Percentiles rank a stretch among this genome's conserved stretches.
Conservation (phyloP, 2,797 vertebrate genomes). For the Varecia variegata region DNA sequence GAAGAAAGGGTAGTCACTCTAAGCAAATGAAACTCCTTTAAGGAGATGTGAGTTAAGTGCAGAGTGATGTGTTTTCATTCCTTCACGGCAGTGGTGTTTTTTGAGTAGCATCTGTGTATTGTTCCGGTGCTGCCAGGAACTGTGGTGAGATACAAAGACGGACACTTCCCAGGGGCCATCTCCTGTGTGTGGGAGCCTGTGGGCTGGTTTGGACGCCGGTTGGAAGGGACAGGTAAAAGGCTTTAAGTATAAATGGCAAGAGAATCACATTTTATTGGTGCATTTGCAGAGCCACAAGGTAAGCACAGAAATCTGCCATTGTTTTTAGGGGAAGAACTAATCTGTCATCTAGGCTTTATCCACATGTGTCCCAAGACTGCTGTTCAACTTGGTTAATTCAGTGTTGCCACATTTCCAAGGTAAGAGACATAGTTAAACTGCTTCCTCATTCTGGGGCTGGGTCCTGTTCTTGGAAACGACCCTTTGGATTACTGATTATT, state of each 20-base stretch:
- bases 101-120: background rate
- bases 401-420: background rate
- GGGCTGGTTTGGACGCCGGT: background rate
- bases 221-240: background rate
- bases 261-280: background rate
- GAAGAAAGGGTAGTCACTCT: background rate
- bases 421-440: accelerated
- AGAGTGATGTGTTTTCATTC: accelerated
- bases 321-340: accelerated
- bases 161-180: accelerated
- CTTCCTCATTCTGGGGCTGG: background rate
- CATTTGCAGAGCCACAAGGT: background rate
- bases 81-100: accelerated
- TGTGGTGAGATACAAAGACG: accelerated
- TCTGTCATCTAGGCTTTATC: accelerated
- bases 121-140: background rate
- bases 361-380: accelerated
- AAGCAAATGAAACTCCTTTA: background rate
- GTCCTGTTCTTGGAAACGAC: background rate
- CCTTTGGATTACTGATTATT: background rate
- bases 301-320: accelerated
- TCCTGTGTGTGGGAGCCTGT: background rate
- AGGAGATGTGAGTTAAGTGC: background rate
- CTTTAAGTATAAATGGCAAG: background rate
- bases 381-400: background rate